Conservation (phyloP, 1,140 invertebrate species). For the Drosophila arawakana region DNA sequence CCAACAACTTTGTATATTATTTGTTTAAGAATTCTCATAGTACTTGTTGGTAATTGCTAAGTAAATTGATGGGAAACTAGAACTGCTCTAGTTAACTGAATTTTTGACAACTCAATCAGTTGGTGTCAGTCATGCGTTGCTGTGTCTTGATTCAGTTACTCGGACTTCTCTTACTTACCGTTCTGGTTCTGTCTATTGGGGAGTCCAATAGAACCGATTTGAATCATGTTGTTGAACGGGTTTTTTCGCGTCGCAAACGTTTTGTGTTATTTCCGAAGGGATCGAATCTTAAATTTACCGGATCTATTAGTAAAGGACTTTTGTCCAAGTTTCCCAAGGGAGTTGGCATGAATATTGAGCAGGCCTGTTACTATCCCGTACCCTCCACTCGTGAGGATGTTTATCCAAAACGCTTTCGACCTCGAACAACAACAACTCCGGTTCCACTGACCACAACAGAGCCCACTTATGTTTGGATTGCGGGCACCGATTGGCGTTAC, state of each 20-base stretch:
- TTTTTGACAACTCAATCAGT: conserved; percentile 64
- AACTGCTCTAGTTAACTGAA: background rate
- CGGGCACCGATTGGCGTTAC: conserved; percentile 73
- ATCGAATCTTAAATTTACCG: conserved; percentile 69
- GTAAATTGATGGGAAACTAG: conserved; percentile 20
- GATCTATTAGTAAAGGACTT: conserved; percentile 61
- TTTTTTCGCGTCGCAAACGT: conserved; percentile 73
- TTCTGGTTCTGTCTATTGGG: background rate
- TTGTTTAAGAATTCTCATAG: conserved; percentile 26
- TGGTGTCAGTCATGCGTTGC: conserved; percentile 40
- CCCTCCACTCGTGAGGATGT: conserved; percentile 67
- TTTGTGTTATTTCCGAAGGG: conserved; percentile 73
- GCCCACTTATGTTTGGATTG: conserved; percentile 70
- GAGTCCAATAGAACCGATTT: conserved; percentile 45
- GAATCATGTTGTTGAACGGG: conserved; percentile 60
- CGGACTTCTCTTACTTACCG: conserved; percentile 2
- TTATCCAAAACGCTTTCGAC: conserved; percentile 70
- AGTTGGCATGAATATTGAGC: conserved; percentile 63
- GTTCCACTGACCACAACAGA: conserved; percentile 53
- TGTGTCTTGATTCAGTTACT: conserved; percentile 41
- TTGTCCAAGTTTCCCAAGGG: conserved; percentile 61
- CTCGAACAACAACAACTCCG: conserved; percentile 62
- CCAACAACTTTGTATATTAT: too few relatives aligned
- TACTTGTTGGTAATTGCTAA: conserved; percentile 10
- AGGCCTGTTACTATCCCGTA: conserved; percentile 73